Conservation (phyloP, 2,113 vertebrate species). For the Spizaetus ornatus region DNA sequence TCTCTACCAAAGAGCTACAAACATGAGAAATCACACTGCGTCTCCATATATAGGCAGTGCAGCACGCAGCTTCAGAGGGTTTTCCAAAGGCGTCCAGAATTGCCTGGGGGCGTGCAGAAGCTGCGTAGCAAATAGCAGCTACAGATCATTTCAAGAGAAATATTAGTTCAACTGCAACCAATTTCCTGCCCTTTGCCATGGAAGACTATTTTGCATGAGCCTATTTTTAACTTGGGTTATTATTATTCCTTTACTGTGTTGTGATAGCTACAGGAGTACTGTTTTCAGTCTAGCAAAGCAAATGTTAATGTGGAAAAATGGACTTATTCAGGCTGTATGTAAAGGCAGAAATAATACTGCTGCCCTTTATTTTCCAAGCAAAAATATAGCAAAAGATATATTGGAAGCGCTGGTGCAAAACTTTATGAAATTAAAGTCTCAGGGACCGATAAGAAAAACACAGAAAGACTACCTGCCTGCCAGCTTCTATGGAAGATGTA, state of each 20-base stretch:
- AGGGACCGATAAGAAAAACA: background rate
- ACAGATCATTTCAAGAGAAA: slow-evolving; percentile 7
- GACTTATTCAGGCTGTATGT: background rate
- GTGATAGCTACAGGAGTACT: background rate
- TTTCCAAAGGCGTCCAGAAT: background rate
- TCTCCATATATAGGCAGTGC: background rate
- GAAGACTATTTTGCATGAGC: background rate
- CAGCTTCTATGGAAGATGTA: background rate
- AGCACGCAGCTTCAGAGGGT: background rate
- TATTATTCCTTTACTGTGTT: background rate
- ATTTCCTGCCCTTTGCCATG: slow-evolving; percentile 47
- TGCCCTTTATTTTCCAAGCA: background rate
- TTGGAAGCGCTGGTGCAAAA: background rate
- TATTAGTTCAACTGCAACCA: slow-evolving; percentile 45
- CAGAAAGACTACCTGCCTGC: background rate
- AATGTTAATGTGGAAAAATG: background rate
- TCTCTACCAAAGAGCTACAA: background rate
- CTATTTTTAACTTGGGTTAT: slow-evolving; percentile 15
- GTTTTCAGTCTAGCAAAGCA: background rate
- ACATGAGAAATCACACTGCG: background rate
- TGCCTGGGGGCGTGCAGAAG: background rate
- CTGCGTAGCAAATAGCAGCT: background rate
- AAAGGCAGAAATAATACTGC: background rate
- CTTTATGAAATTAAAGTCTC: background rate
- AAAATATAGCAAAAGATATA: background rate